A percentile compares a stretch with the other conserved stretches of the same genome.
Conservation (phyloP, 2,113 vertebrate species). For the Carassius carassius region DNA sequence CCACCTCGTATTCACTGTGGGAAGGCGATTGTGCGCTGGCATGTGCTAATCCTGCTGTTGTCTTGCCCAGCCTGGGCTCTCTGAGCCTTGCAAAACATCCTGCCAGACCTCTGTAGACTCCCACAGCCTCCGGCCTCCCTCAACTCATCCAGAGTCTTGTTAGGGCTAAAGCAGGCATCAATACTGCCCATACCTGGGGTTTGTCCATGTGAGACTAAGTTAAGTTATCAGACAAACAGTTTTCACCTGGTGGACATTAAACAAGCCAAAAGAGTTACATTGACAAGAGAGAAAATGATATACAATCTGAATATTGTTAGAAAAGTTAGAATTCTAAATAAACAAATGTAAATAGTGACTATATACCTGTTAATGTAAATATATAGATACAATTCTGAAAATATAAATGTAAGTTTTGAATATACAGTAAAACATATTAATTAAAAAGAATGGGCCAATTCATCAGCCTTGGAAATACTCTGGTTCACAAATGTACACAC, state of each 20-base stretch:
- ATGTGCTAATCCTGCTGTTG: conserved; percentile 33
- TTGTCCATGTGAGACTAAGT: background rate
- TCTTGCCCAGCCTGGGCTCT: conserved; percentile 33
- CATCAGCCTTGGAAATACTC: too few species aligned
- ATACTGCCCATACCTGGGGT: background rate
- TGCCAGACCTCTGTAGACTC: conserved; percentile 34
- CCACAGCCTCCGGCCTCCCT: conserved; percentile 15
- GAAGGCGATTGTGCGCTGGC: conserved; percentile 20
- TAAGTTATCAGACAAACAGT: background rate
- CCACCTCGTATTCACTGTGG: conserved; percentile 20
- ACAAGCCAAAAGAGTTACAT: background rate
- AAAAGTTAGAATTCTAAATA: background rate
- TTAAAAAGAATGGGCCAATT: too few species aligned
- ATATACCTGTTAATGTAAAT: background rate
- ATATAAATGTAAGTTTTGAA: too few species aligned
- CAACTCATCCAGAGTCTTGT: conserved; percentile 9
- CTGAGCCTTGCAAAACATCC: conserved; percentile 23
- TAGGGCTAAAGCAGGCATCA: background rate
- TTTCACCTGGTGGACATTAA: conserved; percentile 10
- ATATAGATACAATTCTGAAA: background rate
- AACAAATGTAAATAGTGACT: background rate
- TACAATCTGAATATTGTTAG: too few species aligned
- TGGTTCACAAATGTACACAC: too few species aligned
- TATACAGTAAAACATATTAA: background rate
- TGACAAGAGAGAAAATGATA: background rate